Evolutionary conservation across 2,797 vertebrate genomes (phyloP).

Genomic region (Pampus argenteus): DNA sequence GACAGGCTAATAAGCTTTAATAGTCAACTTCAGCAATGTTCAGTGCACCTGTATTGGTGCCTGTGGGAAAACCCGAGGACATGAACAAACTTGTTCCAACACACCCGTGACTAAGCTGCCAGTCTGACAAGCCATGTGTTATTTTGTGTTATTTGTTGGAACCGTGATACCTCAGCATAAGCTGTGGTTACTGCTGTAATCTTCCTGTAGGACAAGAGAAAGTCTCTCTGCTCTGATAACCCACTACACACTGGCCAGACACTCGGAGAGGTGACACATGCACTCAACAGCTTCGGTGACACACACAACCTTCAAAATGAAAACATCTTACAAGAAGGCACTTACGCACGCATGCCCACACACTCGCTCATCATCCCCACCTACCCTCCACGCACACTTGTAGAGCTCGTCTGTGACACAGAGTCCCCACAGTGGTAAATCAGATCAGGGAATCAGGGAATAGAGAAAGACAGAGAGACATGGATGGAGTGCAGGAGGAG

Average conservation of each 20-base stretch:
- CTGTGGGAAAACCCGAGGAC: slow-evolving; percentile 43
- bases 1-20: slow-evolving; percentile 55
- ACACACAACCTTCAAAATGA: slow-evolving; percentile 74
- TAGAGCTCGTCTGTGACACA: slow-evolving; percentile 50
- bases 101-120: slow-evolving; percentile 71
- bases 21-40: slow-evolving; percentile 37
- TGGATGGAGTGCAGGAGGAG: slow-evolving; percentile 23
- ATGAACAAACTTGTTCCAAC: slow-evolving; percentile 73
- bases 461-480: slow-evolving; percentile 31
- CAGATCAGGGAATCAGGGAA: slow-evolving; percentile 76
- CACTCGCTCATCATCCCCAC: slow-evolving; percentile 65
- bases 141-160: slow-evolving; percentile 32
- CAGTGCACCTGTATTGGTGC: slow-evolving; percentile 44
- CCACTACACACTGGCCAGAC: not conserved
- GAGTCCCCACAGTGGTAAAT: slow-evolving; percentile 66
- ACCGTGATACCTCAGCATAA: slow-evolving; percentile 23
- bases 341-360: slow-evolving; percentile 74
- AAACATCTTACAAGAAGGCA: slow-evolving; percentile 70
- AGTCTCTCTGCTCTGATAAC: slow-evolving; percentile 26
- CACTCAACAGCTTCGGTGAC: slow-evolving; percentile 69
- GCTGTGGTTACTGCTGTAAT: slow-evolving; percentile 36
- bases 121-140: slow-evolving; percentile 59
- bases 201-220: slow-evolving; percentile 44
- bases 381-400: slow-evolving; percentile 43
- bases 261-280: slow-evolving; percentile 62